Evolutionary conservation across 2,797 vertebrate genomes (phyloP).

Genomic region (Rachycentron canadum): DNA sequence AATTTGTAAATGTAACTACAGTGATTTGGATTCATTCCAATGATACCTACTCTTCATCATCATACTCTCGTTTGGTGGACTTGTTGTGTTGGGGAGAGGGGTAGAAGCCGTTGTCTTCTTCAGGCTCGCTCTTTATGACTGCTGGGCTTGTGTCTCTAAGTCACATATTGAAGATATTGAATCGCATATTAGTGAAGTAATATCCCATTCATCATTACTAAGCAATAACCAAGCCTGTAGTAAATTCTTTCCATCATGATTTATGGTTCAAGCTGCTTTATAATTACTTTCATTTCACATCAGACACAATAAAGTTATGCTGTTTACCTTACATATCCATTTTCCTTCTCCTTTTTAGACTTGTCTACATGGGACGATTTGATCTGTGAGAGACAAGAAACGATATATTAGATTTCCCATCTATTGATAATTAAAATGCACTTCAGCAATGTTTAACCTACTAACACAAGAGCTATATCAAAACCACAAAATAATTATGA

Average conservation of each 20-base stretch:
- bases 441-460: background rate
- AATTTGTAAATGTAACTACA: background rate
- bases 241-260: background rate
- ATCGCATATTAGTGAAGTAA: constrained; percentile 21
- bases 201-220: background rate
- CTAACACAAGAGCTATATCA: background rate
- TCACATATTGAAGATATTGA: constrained; percentile 38
- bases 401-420: background rate
- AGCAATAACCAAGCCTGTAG: background rate
- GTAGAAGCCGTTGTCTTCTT: constrained; percentile 89
- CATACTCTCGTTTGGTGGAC: constrained; percentile 87
- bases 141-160: constrained; percentile 85
- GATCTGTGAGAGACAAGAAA: constrained; percentile 78
- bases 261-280: background rate
- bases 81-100: constrained; percentile 89
- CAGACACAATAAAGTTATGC: background rate
- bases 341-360: constrained; percentile 95
- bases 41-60: constrained; percentile 91
- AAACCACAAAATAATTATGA: background rate
- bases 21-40: background rate
- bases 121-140: constrained; percentile 91
- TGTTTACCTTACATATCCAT: constrained; percentile 92
- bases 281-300: constrained; percentile 5
- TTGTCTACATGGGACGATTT: constrained; percentile 88
- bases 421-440: background rate